These are phyloP conservation scores for Rhogogaster chlorosoma DNA, from an alignment of 2,888 invertebrate genomes.

Conservation along the genomic window DNA sequence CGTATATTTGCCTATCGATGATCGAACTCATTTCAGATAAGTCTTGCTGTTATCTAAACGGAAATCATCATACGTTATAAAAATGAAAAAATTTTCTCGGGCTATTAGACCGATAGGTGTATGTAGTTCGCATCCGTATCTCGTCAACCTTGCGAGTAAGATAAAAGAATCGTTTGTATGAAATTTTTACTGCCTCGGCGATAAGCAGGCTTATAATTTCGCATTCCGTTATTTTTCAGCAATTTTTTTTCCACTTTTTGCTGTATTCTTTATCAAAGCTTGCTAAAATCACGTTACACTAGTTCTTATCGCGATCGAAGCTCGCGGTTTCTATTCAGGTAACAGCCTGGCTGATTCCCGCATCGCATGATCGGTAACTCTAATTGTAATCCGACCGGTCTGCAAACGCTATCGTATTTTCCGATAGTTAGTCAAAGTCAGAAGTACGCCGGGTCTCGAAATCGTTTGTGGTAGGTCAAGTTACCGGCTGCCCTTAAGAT, in stretches of 20 bases:
- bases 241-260: neutral
- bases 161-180: neutral
- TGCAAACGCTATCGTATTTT: neutral
- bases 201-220: neutral
- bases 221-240: neutral
- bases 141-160: neutral
- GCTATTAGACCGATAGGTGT: neutral
- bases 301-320: neutral
- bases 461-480: conserved; percentile 33
- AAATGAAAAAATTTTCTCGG: no score
- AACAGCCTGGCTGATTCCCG: neutral
- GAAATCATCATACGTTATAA: no score
- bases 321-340: neutral
- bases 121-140: neutral
- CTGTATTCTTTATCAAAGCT: no score
- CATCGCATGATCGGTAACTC: neutral
- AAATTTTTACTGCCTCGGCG: neutral
- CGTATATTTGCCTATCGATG: no score
- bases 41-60: no score
- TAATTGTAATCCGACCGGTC: neutral
- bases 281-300: neutral
- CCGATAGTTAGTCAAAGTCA: conserved; percentile 1
- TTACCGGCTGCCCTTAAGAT: conserved; percentile 4
- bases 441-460: neutral
- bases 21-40: no score